phyloP scores from a whole-genome alignment of 2,113 vertebrate species.

The Phyllopteryx taeniolatus region DNA sequence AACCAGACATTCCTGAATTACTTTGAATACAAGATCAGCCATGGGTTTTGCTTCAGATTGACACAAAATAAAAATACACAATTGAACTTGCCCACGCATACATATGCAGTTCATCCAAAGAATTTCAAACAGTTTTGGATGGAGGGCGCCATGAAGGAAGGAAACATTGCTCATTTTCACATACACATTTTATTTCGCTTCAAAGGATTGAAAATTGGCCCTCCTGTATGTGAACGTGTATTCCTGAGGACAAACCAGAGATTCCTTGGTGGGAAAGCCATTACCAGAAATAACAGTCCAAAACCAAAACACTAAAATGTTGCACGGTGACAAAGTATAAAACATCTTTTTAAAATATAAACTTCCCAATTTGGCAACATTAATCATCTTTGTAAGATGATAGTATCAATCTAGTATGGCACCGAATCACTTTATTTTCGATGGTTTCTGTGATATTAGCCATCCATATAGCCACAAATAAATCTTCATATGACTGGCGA shows the following conservation, averaged over 20 bases:
- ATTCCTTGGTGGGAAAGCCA: constrained; percentile 58
- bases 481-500: constrained; percentile 21
- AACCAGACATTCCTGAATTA: neutral
- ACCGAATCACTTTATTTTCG: neutral
- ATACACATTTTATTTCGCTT: constrained; percentile 78
- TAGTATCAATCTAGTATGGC: constrained; percentile 10
- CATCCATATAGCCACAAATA: constrained; percentile 19
- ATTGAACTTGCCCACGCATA: neutral
- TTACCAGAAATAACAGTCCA: constrained; percentile 49
- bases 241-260: constrained; percentile 75
- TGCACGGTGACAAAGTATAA: constrained; percentile 22
- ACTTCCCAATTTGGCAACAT: constrained; percentile 30
- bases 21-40: neutral
- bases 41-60: neutral
- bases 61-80: neutral
- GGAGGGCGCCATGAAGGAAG: neutral
- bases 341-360: neutral
- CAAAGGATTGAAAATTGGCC: constrained; percentile 68
- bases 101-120: neutral
- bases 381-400: constrained; percentile 32
- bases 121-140: neutral
- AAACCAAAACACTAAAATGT: constrained; percentile 44
- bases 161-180: constrained; percentile 58
- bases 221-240: constrained; percentile 69
- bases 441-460: constrained; percentile 23